phyloP scores from a whole-genome alignment of 2,797 vertebrate species.

The Coracias cyanogaster region DNA sequence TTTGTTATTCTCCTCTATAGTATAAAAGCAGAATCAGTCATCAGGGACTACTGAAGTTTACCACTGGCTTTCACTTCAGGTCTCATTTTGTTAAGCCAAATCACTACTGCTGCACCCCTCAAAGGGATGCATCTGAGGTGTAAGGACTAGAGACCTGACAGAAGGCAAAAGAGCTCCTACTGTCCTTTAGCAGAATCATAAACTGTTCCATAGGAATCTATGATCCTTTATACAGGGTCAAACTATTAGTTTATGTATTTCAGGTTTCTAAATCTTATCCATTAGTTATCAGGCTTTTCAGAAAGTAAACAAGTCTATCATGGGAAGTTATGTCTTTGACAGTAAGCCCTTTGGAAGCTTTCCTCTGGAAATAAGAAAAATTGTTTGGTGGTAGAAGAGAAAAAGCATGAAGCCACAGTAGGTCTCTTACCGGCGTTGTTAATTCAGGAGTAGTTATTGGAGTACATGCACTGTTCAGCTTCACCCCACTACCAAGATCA shows the following conservation, averaged over 20 bases:
- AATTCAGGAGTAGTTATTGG: constrained; percentile 97
- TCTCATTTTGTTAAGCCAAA: not conserved
- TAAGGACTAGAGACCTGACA: not conserved
- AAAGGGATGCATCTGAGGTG: not conserved
- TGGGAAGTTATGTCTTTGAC: not conserved
- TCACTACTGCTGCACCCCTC: not conserved
- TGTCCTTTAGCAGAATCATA: not conserved
- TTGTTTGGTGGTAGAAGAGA: not conserved
- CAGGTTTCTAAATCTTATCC: not conserved
- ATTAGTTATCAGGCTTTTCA: not conserved
- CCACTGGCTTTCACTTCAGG: not conserved
- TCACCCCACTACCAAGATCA: constrained; percentile 95
- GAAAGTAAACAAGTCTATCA: not conserved
- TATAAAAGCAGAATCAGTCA: not conserved
- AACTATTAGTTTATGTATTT: not conserved
- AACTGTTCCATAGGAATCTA: not conserved
- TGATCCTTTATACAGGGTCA: not conserved
- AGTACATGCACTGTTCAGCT: constrained; percentile 93
- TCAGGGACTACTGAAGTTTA: not conserved
- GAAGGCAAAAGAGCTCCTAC: not conserved
- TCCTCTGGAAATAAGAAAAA: not conserved
- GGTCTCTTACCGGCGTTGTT: constrained; percentile 89
- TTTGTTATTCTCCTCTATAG: not conserved
- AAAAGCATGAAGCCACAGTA: not conserved
- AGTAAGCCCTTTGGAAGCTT: not conserved